A percentile compares a stretch with the other conserved stretches of the same genome.
phyloP scores from a whole-genome alignment of 2,888 invertebrate species.

The Ornithoptera alexandrae region DNA sequence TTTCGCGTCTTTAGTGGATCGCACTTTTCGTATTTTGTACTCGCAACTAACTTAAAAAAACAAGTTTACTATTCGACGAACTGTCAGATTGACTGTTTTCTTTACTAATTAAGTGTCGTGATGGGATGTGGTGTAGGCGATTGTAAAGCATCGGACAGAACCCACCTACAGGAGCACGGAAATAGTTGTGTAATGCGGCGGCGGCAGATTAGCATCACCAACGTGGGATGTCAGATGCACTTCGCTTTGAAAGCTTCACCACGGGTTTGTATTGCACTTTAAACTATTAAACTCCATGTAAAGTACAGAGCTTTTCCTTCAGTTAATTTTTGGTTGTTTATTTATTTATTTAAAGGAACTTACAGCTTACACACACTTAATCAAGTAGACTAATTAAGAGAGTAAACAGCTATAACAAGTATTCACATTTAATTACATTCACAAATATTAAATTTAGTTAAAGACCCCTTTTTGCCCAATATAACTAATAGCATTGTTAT shows the following conservation, averaged over 20 bases:
- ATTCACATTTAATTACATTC: too few relatives aligned
- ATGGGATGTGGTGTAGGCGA: constrained; percentile 24
- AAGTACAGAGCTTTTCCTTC: not conserved
- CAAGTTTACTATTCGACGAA: not conserved
- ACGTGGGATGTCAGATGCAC: constrained; percentile 22
- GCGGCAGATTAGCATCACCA: constrained; percentile 23
- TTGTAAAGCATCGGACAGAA: constrained; percentile 25
- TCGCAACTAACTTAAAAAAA: not conserved
- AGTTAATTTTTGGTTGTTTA: too few relatives aligned
- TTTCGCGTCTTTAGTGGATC: not conserved
- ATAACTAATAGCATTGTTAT: too few relatives aligned
- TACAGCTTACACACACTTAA: too few relatives aligned
- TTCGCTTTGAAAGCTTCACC: not conserved
- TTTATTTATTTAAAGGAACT: too few relatives aligned
- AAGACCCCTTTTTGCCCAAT: too few relatives aligned
- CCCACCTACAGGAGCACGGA: constrained; percentile 13
- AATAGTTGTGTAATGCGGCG: constrained; percentile 25
- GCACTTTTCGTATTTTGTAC: not conserved
- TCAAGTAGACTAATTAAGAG: too few relatives aligned
- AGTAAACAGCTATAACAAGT: too few relatives aligned
- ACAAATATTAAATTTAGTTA: too few relatives aligned
- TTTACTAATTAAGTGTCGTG: constrained; percentile 21
- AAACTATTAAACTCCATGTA: not conserved
- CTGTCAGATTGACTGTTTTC: constrained; percentile 2
- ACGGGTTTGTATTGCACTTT: constrained; percentile 9